phyloP scores from a whole-genome alignment of 2,797 vertebrate genomes.

The Nannoperca obscura region DNA sequence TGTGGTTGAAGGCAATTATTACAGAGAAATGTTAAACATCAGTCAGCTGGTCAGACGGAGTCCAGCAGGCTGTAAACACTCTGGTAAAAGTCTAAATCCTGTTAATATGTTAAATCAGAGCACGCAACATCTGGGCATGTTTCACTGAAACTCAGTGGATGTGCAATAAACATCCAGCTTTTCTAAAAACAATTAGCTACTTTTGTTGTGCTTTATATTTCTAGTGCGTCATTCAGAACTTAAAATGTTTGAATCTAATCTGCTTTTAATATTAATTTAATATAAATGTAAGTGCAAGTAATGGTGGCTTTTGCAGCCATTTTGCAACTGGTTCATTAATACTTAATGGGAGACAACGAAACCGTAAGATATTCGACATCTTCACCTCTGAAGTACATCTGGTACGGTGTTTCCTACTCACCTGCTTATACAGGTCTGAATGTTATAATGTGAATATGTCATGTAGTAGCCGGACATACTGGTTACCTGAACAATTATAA shows the following conservation, averaged over 20 bases:
- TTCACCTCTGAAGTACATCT: neutral
- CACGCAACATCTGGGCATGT: neutral
- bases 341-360: neutral
- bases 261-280: neutral
- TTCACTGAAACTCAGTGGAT: no score
- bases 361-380: no score
- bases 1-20: slow-evolving; percentile 1
- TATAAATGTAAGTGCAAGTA: neutral
- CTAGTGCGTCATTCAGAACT: neutral
- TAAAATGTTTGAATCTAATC: neutral
- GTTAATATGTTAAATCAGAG: neutral
- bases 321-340: neutral
- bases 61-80: neutral
- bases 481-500: neutral
- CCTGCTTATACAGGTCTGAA: neutral
- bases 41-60: neutral
- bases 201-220: neutral
- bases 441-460: neutral
- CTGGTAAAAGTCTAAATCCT: neutral
- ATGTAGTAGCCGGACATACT: neutral
- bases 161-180: neutral
- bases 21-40: neutral
- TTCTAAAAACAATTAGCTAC: neutral
- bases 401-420: neutral
- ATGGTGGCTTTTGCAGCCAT: no score